Conservation (phyloP, 2,888 invertebrate genomes). For the Callyntrura sp. region DNA sequence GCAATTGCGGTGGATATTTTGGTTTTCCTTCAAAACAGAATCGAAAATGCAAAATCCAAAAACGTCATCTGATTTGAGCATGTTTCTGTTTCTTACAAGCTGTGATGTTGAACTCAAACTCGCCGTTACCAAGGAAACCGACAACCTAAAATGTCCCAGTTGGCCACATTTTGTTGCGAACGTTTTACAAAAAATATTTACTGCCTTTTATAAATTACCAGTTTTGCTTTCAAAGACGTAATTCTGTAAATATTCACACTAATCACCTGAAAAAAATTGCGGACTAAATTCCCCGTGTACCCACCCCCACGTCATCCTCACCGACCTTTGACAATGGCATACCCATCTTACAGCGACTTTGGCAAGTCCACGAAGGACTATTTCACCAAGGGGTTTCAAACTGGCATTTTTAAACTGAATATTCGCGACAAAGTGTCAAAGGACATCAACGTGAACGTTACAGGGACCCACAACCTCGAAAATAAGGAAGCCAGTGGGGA, state of each 20-base stretch:
- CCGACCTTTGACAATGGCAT: neutral
- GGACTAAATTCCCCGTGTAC: slow-evolving; percentile 11
- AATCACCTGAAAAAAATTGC: neutral
- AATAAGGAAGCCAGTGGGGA: slow-evolving; percentile 68
- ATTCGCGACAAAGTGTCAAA: slow-evolving; percentile 47
- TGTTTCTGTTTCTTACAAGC: too few species aligned
- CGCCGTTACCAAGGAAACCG: neutral
- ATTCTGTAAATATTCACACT: too few species aligned
- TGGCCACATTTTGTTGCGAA: neutral
- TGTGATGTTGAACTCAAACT: neutral
- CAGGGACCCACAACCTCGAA: slow-evolving; percentile 62
- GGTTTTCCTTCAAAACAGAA: neutral
- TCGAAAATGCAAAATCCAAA: neutral
- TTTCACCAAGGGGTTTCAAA: slow-evolving; percentile 74
- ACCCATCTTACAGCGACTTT: slow-evolving; percentile 55
- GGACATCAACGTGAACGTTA: slow-evolving; percentile 44
- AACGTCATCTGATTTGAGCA: slow-evolving; percentile 4
- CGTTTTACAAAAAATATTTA: too few species aligned
- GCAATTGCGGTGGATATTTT: slow-evolving; percentile 2
- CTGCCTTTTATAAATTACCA: too few species aligned
- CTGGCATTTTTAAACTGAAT: slow-evolving; percentile 54
- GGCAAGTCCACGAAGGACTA: slow-evolving; percentile 73
- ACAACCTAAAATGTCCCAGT: too few species aligned
- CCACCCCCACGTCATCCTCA: neutral
- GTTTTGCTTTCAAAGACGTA: too few species aligned